A percentile compares a stretch with the other conserved stretches of the same genome.
These are phyloP conservation scores for Alectura lathami DNA, from an alignment of 2,113 vertebrate genomes.

Conservation along the genomic window DNA sequence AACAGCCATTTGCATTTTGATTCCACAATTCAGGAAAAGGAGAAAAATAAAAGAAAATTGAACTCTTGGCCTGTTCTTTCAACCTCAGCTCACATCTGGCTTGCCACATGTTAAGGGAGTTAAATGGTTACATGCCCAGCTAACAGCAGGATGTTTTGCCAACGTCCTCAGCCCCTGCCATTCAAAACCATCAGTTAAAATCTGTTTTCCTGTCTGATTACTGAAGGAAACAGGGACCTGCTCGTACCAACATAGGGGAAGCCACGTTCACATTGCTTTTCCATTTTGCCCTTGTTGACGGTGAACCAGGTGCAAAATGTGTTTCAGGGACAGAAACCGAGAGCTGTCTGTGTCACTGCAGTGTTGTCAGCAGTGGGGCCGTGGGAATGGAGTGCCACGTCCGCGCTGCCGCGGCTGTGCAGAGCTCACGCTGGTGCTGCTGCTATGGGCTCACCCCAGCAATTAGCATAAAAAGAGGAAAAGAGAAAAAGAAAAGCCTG, in stretches of 20 bases:
- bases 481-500: neutral
- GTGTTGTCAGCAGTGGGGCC: neutral
- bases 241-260: neutral
- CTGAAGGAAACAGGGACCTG: neutral
- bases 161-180: neutral
- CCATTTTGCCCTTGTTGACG: neutral
- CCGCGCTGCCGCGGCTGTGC: neutral
- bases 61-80: neutral
- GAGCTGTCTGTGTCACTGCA: neutral
- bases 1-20: neutral
- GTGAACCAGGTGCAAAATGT: neutral
- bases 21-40: neutral
- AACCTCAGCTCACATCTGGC: neutral
- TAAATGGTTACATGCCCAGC: neutral
- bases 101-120: neutral
- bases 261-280: fast-evolving
- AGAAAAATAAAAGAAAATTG: neutral
- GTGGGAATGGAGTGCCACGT: neutral
- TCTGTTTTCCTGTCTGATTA: neutral
- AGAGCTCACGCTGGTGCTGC: neutral
- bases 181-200: neutral
- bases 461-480: neutral
- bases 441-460: neutral
- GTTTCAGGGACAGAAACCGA: neutral
- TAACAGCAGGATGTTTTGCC: neutral